Percentiles rank a stretch among this genome's conserved stretches.
phyloP scores from a whole-genome alignment of 2,888 invertebrate genomes.

The Gari tellinella region DNA sequence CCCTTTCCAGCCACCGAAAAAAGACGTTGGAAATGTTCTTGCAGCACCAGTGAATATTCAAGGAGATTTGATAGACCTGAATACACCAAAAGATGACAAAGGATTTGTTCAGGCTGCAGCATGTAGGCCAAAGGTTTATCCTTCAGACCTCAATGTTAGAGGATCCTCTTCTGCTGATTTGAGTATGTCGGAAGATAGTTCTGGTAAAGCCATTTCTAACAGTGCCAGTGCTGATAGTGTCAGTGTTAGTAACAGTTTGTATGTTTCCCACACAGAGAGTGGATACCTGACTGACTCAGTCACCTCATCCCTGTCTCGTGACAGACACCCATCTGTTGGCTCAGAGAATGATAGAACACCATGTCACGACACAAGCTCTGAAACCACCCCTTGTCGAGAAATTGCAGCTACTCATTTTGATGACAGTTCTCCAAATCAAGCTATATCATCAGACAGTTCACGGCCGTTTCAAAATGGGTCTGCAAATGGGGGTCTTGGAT shows the following conservation, averaged over 20 bases:
- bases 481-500: background rate
- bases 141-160: too few relatives aligned
- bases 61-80: slow-evolving; percentile 25
- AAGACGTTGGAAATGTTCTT: too few relatives aligned
- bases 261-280: slow-evolving; percentile 54
- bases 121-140: too few relatives aligned
- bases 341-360: slow-evolving; percentile 52
- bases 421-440: slow-evolving; percentile 5
- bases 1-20: too few relatives aligned
- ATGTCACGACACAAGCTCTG: slow-evolving; percentile 34
- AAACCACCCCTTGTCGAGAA: slow-evolving; percentile 47
- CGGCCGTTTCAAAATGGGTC: background rate
- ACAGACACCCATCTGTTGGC: slow-evolving; percentile 22
- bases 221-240: slow-evolving; percentile 6
- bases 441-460: slow-evolving; percentile 3
- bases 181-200: too few relatives aligned
- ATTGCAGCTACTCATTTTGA: slow-evolving; percentile 10
- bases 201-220: background rate
- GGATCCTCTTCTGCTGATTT: too few relatives aligned
- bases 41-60: too few relatives aligned
- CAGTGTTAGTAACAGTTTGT: slow-evolving; percentile 12
- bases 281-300: slow-evolving; percentile 60
- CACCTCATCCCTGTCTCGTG: slow-evolving; percentile 27
- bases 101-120: too few relatives aligned
- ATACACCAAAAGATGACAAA: slow-evolving; percentile 15